Evolutionary conservation across 2,113 vertebrate genomes (phyloP), one percentile per base, ranked within the genome.

Genomic region (Willisornis vidua): DNA sequence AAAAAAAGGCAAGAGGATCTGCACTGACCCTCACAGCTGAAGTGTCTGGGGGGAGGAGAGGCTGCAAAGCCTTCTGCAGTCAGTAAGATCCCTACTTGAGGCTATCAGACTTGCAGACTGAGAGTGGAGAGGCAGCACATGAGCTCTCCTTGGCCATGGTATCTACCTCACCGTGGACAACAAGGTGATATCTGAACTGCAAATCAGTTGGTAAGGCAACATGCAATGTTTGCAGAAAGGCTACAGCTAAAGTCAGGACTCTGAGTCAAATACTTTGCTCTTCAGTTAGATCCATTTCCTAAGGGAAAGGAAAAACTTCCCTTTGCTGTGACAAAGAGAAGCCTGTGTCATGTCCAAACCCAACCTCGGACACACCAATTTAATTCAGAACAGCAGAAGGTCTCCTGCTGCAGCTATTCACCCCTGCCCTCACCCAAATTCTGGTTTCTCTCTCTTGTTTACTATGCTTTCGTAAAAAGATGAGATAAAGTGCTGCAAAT

Each of bases 391-490:
- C 0, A 14, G 35, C 63, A 86, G 51, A n/a, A 48, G 41, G 45
- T 48, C 35, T 48, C 8, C 59, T 90, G 70, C 76, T 92, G 76
- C 68, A 78, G 63, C 49, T 86, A 7, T 45, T 72, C 28, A 67
- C 12, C 11, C 23, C 37, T 24, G 45, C 62, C 76, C 57, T 54
- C n/a, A 52, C 65, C 52, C 29, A 35, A 66, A 74, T 18, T 75
- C n/a, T 68, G 61, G 65, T 58, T 90, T 92, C 73, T 86, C 68
- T 88, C 78, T 74, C 88, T 67, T 95, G 94, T 96, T 97, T 96
- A 95, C 84, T 87, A 92, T 49, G 72, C 90, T 96, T 95, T 93
- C 25, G 3, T 93, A 93, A 96, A 85, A 95, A 92, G 92, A 96
- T 94, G 83, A 97, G 93, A 96, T 96, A 93, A 86, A 93, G 65